These are phyloP conservation scores for Thysanoteuthis rhombus DNA, from an alignment of 2,888 invertebrate species.

Conservation along the genomic window DNA sequence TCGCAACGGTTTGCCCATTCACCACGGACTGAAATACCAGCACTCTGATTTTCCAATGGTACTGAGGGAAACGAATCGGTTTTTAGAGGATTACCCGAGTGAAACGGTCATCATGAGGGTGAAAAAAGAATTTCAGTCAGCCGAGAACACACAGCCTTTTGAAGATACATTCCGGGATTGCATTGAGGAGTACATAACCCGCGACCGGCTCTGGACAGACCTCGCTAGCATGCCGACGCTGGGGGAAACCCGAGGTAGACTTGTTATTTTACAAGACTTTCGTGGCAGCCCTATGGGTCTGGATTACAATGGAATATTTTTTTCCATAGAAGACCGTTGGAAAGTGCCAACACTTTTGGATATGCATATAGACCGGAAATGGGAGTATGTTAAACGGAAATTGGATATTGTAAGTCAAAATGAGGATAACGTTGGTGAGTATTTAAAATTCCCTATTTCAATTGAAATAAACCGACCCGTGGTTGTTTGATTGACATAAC, in stretches of 20 bases:
- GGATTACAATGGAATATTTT: constrained; percentile 14
- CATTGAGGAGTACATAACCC: background rate
- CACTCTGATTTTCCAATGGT: constrained; percentile 27
- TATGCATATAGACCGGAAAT: constrained; percentile 18
- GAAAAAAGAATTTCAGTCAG: constrained; percentile 26
- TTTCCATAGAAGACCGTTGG: constrained; percentile 19
- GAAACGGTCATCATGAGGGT: background rate
- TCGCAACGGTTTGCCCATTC: constrained; percentile 16
- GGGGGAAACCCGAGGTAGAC: background rate
- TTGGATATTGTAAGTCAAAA: background rate
- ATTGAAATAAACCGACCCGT: too few relatives aligned
- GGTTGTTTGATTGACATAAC: too few relatives aligned
- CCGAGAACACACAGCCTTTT: background rate
- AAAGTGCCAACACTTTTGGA: constrained; percentile 25
- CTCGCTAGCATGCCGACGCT: background rate
- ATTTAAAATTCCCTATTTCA: background rate
- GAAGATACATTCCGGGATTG: background rate
- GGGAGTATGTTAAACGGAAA: constrained; percentile 15
- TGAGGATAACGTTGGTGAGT: constrained; percentile 17
- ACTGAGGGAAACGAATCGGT: background rate
- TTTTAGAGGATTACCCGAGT: background rate
- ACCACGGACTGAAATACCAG: constrained; percentile 23
- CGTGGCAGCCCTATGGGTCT: background rate
- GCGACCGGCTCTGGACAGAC: background rate
- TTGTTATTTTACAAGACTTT: constrained; percentile 27